A percentile compares a stretch with the other conserved stretches of the same genome.
Evolutionary conservation across 2,888 invertebrate genomes (phyloP).

Genomic region (Ennomos quercinarius): DNA sequence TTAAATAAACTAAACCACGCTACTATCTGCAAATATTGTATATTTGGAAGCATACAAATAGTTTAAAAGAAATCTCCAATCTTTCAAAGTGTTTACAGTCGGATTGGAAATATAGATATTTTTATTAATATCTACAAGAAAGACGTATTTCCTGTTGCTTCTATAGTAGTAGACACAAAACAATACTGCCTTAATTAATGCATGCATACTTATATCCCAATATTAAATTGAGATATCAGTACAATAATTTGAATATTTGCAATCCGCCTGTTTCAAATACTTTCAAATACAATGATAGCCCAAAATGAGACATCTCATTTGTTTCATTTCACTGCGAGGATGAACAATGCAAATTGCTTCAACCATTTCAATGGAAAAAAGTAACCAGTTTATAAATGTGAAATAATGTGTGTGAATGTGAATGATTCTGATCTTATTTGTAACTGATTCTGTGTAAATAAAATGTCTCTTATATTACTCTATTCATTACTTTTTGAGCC

Average conservation of each 20-base stretch:
- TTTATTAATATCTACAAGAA: not conserved
- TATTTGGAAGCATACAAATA: constrained; percentile 33
- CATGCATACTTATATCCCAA: not conserved
- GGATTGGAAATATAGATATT: constrained; percentile 26
- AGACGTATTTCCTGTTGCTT: not conserved
- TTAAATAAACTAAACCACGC: constrained; percentile 27
- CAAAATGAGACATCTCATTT: constrained; percentile 50
- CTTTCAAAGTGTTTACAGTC: constrained; percentile 19
- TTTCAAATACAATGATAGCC: constrained; percentile 43
- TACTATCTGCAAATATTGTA: constrained; percentile 46
- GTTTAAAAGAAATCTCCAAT: constrained; percentile 23
- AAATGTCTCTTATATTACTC: too few species aligned
- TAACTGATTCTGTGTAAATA: too few species aligned
- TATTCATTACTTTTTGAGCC: too few species aligned
- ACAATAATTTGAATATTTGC: constrained; percentile 10
- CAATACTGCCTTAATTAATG: not conserved
- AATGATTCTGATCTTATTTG: too few species aligned
- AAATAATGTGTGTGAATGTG: too few species aligned
- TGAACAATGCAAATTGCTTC: constrained; percentile 6
- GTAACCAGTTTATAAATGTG: too few species aligned
- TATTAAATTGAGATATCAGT: too few species aligned
- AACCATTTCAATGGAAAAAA: too few species aligned
- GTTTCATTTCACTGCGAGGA: constrained; percentile 23
- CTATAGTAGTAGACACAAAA: not conserved
- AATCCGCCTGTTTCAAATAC: constrained; percentile 37